Percentiles rank a stretch among this genome's conserved stretches.
Conservation (phyloP, 2,113 vertebrate genomes). For the Rhodinocichla rosea region DNA sequence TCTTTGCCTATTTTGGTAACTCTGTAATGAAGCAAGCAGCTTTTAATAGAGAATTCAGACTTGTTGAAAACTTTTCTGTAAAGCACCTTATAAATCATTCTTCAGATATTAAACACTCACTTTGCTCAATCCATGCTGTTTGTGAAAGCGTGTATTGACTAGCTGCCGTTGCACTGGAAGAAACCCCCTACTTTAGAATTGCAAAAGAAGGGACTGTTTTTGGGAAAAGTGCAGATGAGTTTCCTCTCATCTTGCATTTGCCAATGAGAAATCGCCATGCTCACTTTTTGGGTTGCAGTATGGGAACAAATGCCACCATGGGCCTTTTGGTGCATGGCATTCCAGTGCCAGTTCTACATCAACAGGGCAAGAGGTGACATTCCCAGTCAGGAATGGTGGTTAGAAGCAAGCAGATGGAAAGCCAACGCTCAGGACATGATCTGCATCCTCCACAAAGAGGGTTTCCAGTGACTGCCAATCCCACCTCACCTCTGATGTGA, state of each 20-base stretch:
- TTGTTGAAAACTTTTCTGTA: slow-evolving; percentile 63
- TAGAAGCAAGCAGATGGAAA: neutral
- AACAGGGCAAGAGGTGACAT: neutral
- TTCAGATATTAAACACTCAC: slow-evolving; percentile 50
- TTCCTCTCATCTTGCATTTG: neutral
- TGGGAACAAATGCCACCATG: neutral
- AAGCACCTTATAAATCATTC: slow-evolving; percentile 70
- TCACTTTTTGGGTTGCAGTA: neutral
- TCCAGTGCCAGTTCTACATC: neutral
- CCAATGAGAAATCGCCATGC: neutral
- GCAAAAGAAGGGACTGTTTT: neutral
- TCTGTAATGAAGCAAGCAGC: slow-evolving; percentile 49
- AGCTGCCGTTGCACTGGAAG: neutral
- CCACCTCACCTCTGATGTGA: neutral
- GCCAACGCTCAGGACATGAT: too few relatives aligned
- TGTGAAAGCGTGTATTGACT: neutral
- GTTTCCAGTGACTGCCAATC: neutral
- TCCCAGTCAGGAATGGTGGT: too few relatives aligned
- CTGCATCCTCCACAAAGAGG: accelerated
- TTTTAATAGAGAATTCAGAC: slow-evolving; percentile 65
- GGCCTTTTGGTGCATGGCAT: accelerated
- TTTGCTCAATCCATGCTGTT: neutral
- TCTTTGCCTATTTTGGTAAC: slow-evolving; percentile 57
- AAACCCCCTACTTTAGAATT: neutral
- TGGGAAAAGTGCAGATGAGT: neutral